phyloP scores from a whole-genome alignment of 2,113 vertebrate species.

The Apus apus region DNA sequence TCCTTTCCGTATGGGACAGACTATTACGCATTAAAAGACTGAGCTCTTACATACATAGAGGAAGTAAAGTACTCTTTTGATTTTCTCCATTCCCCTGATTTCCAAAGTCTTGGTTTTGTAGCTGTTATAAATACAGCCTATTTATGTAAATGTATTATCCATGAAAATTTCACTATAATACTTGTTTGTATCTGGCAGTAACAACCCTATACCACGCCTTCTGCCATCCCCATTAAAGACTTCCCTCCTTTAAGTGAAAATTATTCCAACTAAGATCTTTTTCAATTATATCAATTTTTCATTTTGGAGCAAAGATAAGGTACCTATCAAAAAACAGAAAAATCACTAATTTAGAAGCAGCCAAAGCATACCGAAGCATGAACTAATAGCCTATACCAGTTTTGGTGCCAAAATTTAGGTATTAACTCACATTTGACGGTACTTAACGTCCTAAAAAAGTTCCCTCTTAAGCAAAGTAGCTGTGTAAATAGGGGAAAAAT shows the following conservation, averaged over 20 bases:
- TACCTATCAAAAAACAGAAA: not conserved
- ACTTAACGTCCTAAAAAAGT: not conserved
- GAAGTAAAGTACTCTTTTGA: not conserved
- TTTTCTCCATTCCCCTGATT: not conserved
- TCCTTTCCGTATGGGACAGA: not conserved
- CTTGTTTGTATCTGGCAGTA: not conserved
- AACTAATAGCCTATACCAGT: not conserved
- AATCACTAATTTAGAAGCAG: not conserved
- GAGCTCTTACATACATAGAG: not conserved
- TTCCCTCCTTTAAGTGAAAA: not conserved
- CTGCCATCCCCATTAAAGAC: not conserved
- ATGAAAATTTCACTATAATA: not conserved
- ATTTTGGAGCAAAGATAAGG: not conserved
- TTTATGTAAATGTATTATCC: not conserved
- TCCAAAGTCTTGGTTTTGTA: not conserved
- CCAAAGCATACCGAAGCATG: fast-evolving
- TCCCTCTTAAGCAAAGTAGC: not conserved
- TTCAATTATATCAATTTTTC: not conserved
- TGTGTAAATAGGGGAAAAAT: fast-evolving
- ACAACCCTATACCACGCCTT: not conserved
- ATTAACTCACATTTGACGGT: not conserved
- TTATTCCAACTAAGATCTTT: not conserved
- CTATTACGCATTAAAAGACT: not conserved
- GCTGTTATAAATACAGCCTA: not conserved
- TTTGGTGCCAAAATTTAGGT: not conserved